Percentiles rank a stretch among this genome's conserved stretches.
Evolutionary conservation across 2,888 invertebrate genomes (phyloP).

Genomic region (Dasysyrphus albostriatus): DNA sequence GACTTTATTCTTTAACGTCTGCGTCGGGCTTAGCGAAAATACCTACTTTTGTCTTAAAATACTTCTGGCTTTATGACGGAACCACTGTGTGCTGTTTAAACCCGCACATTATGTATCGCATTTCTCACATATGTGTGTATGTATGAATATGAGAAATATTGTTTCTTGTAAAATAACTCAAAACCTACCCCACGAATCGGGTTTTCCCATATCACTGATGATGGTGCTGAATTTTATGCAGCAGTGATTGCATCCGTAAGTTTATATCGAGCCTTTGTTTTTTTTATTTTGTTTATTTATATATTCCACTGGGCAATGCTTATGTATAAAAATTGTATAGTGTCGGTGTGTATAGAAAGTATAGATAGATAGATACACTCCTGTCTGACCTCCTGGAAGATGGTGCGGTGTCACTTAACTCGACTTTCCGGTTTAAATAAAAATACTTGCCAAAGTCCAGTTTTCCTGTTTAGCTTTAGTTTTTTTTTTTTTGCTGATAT

Average conservation of each 20-base stretch:
- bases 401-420: slow-evolving; percentile 70
- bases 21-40: too few relatives aligned
- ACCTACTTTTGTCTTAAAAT: neutral
- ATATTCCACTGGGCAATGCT: neutral
- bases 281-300: neutral
- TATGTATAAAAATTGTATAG: neutral
- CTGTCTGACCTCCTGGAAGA: slow-evolving; percentile 71
- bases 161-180: slow-evolving; percentile 37
- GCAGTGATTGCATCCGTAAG: slow-evolving; percentile 72
- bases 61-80: neutral
- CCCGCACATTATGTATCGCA: slow-evolving; percentile 4
- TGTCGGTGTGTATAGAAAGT: neutral
- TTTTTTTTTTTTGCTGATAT: slow-evolving; percentile 15
- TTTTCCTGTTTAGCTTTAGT: slow-evolving; percentile 65
- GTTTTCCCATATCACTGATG: slow-evolving; percentile 30
- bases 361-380: slow-evolving; percentile 22
- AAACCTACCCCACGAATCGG: slow-evolving; percentile 73
- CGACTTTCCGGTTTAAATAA: slow-evolving; percentile 75
- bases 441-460: slow-evolving; percentile 74
- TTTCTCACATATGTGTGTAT: neutral
- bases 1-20: too few relatives aligned
- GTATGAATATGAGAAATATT: neutral
- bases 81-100: neutral
- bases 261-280: slow-evolving; percentile 8
- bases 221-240: slow-evolving; percentile 22